phyloP scores from a whole-genome alignment of 2,113 vertebrate genomes.

The Amphiprion percula region DNA sequence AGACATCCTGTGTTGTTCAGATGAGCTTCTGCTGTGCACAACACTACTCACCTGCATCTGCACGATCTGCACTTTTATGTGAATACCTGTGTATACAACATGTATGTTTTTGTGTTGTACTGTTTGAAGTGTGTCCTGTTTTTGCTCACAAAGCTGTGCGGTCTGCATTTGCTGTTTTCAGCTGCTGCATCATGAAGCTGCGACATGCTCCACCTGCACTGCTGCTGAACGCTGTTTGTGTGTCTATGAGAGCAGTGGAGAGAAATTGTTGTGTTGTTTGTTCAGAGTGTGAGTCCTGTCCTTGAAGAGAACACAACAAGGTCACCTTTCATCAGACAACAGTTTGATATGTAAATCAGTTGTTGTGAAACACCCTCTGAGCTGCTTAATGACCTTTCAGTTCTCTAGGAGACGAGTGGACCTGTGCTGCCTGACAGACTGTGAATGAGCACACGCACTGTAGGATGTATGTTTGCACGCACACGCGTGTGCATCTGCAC shows the following conservation, averaged over 20 bases:
- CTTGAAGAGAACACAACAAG: constrained; percentile 34
- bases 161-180: constrained; percentile 26
- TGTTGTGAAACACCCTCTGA: neutral
- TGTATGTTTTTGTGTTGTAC: neutral
- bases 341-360: constrained; percentile 34
- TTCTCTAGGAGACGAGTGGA: constrained; percentile 45
- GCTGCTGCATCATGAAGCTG: constrained; percentile 43
- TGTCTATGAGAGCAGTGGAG: neutral
- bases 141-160: constrained; percentile 26
- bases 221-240: constrained; percentile 21
- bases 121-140: neutral
- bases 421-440: constrained; percentile 55
- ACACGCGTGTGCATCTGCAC: constrained; percentile 51
- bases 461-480: constrained; percentile 59
- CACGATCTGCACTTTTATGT: constrained; percentile 36
- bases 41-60: constrained; percentile 29
- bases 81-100: neutral
- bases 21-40: constrained; percentile 41
- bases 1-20: constrained; percentile 20
- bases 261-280: constrained; percentile 9
- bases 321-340: constrained; percentile 35
- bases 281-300: constrained; percentile 11
- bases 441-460: constrained; percentile 48
- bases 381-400: constrained; percentile 54
- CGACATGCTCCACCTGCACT: constrained; percentile 40